Percentiles rank a stretch among this genome's conserved stretches.
Evolutionary conservation across 2,113 vertebrate genomes (phyloP).

Genomic region (Edolisoma coerulescens): DNA sequence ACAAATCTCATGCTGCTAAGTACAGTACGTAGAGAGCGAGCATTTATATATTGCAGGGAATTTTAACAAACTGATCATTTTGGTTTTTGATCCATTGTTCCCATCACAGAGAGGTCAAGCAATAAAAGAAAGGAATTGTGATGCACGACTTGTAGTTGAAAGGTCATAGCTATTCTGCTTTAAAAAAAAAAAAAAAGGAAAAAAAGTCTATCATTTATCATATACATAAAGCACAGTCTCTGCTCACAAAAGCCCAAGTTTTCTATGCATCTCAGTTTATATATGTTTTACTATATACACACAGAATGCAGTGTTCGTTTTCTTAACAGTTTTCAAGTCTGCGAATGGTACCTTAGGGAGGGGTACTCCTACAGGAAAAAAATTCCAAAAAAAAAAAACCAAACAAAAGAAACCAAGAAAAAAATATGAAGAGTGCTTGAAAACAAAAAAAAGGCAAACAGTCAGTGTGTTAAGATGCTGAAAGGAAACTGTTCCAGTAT

Average conservation of each 20-base stretch:
- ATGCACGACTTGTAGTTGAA: conserved; percentile 64
- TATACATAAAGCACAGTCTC: conserved; percentile 66
- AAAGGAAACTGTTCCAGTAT: conserved; percentile 69
- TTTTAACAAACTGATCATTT: conserved; percentile 77
- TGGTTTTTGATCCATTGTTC: conserved; percentile 70
- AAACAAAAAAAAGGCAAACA: conserved; percentile 62
- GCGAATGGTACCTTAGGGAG: conserved; percentile 63
- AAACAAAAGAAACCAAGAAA: conserved; percentile 43
- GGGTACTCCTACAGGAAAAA: conserved; percentile 61
- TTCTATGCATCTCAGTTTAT: conserved; percentile 69
- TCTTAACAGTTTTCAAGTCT: conserved; percentile 74
- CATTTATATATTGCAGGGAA: conserved; percentile 91
- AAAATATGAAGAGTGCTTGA: background rate
- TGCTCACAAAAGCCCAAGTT: conserved; percentile 66
- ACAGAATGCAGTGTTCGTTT: conserved; percentile 73
- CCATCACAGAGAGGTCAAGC: conserved; percentile 76
- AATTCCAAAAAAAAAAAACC: background rate
- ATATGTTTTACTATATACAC: conserved; percentile 72
- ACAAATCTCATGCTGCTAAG: conserved; percentile 98
- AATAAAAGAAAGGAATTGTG: conserved; percentile 66
- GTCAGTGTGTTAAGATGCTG: conserved; percentile 65
- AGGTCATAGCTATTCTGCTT: conserved; percentile 60
- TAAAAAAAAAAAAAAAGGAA: background rate
- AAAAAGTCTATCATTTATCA: conserved; percentile 60
- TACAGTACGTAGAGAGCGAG: conserved; percentile 91